Evolutionary conservation across 1,140 invertebrate genomes (phyloP).

Genomic region (Acyrthosiphon pisum): DNA sequence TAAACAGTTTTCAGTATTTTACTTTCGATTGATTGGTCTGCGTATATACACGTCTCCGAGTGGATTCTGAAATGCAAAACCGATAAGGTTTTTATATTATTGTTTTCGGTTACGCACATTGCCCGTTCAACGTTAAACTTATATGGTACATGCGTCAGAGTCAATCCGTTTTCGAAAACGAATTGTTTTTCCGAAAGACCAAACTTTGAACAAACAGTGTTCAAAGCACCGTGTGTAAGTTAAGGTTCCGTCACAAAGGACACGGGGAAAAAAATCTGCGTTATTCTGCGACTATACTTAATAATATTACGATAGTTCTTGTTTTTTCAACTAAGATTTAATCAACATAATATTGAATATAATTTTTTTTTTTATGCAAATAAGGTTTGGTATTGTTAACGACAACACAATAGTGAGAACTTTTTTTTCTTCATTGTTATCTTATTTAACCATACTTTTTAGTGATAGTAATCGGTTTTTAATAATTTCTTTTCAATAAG

Average conservation of each 20-base stretch:
- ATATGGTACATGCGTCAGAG: background rate
- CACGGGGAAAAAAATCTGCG: background rate
- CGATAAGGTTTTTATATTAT: background rate
- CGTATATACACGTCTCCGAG: too few species aligned
- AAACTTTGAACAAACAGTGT: constrained; percentile 24
- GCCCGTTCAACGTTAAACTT: background rate
- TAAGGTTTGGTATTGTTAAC: background rate
- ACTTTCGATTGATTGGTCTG: background rate
- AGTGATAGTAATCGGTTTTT: background rate
- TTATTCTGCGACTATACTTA: background rate
- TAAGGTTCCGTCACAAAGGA: background rate
- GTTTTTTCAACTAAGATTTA: background rate
- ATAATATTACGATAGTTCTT: background rate
- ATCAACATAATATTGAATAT: background rate
- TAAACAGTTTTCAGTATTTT: constrained; percentile 20
- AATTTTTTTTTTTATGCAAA: background rate
- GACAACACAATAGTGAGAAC: background rate
- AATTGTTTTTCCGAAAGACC: constrained; percentile 16
- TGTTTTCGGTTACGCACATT: background rate
- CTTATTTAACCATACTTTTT: background rate
- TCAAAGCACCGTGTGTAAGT: background rate
- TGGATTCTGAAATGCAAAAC: constrained; percentile 24
- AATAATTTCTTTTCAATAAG: background rate
- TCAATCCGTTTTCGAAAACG: background rate
- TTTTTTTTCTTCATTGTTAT: background rate